Conservation (phyloP, 2,888 invertebrate genomes). For the Hecatera dysodea region DNA sequence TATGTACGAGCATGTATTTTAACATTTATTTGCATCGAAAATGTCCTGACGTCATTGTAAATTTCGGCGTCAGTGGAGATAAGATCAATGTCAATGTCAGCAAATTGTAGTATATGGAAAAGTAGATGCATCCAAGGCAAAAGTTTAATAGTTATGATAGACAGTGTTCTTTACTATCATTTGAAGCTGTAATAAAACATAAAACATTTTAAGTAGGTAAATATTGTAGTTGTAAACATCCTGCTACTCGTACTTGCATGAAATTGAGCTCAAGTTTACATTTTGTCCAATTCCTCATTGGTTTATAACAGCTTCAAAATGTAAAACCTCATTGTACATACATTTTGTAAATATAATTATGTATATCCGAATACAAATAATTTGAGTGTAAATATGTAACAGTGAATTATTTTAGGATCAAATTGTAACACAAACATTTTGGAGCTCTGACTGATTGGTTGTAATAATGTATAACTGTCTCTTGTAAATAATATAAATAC, state of each 20-base stretch:
- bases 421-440: conserved; percentile 58
- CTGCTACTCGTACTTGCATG: neutral
- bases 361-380: conserved; percentile 42
- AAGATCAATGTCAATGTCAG: conserved; percentile 3
- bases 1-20: conserved; percentile 25
- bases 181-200: conserved; percentile 50
- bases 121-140: conserved; percentile 20
- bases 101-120: conserved; percentile 8
- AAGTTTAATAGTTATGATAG: conserved; percentile 17
- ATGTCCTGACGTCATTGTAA: conserved; percentile 5
- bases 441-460: conserved; percentile 61
- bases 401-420: conserved; percentile 59
- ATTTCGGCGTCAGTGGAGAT: neutral
- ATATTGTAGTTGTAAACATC: neutral
- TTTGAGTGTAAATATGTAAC: conserved; percentile 61
- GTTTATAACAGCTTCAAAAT: conserved; percentile 48
- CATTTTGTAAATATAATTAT: conserved; percentile 66
- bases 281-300: conserved; percentile 1
- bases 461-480: conserved; percentile 36
- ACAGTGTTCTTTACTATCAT: conserved; percentile 48
- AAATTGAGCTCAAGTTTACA: neutral
- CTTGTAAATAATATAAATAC: conserved; percentile 61
- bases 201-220: conserved; percentile 12
- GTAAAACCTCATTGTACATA: conserved; percentile 66
- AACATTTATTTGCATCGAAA: neutral